Base-by-base conservation (phyloP, 2,888 invertebrate species). In the Unio pictorum region DNA sequence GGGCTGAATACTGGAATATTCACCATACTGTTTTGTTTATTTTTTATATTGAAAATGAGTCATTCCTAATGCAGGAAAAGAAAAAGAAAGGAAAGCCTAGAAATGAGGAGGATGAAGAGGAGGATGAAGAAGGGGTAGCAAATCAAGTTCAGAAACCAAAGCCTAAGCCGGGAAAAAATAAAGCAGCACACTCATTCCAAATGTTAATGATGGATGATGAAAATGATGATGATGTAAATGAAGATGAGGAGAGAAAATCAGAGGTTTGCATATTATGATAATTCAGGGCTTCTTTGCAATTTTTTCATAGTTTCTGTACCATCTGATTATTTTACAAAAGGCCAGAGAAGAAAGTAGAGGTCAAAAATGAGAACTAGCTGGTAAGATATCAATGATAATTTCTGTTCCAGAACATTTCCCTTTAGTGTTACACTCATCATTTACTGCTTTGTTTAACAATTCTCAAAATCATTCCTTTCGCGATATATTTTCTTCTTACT, bases 141-240 rank as follows among this genome's bases (percentile, higher is more conserved):
- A 45, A 45, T 45, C 11, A 45, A 45, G 15, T 45, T 11, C 11
- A 15, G 15, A 4, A 45, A 45, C 15, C 45, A 45, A 45, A 45
- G 45, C 15, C 45, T 45, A 45, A 45, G 45, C 45, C 0, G 11
- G 45, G 64, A 62, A 60, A 64, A 30, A 67, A 67, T 55, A 80
- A 81, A 65, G 68, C 77, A 17, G 64, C 68, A 54, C 76, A 79
- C 3, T 74, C 80, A 17, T 84, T 82, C 68, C 79, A 80, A 69
- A 78, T 83, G 80, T 64, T 84, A 56, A 79, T 77, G 73, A 75
- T 82, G 78, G 80, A 80, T 23, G 81, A 82, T 65, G 80, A 75
- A 59, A 75, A 71, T 26, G 74, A 77, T 64, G 70, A 70, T 65
- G 79, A 80, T 66, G 82, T 79, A 6, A 64, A 73, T 26, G 79